Evolutionary conservation across 2,113 vertebrate species (phyloP).

Genomic region (Argyrosomus japonicus): DNA sequence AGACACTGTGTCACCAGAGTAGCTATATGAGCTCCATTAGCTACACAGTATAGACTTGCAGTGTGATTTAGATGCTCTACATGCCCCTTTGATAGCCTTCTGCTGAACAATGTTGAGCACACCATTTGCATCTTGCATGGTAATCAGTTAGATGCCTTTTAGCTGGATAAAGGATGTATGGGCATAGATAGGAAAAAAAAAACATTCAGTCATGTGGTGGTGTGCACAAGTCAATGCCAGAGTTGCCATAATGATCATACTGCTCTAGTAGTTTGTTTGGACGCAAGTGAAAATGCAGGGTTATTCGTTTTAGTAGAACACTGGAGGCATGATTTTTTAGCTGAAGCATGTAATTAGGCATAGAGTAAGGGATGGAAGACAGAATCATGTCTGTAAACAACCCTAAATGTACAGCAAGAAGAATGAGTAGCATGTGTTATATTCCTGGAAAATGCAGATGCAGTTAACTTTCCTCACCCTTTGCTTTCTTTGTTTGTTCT

Average conservation of each 20-base stretch:
- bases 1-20: background rate
- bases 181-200: background rate
- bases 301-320: background rate
- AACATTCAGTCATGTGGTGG: background rate
- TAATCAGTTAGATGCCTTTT: constrained; percentile 5
- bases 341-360: background rate
- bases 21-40: background rate
- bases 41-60: background rate
- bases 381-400: background rate
- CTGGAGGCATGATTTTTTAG: background rate
- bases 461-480: background rate
- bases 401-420: background rate
- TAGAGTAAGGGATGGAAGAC: background rate
- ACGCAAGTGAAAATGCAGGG: background rate
- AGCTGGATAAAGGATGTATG: background rate
- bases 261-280: background rate
- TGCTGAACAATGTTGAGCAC: constrained; percentile 5
- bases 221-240: background rate
- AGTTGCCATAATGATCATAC: background rate
- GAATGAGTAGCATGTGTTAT: background rate
- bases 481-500: constrained; percentile 6
- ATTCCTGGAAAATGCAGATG: background rate
- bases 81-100: background rate
- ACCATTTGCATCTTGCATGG: constrained; percentile 15
- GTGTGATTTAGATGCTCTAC: constrained; percentile 9